Conservation (phyloP, 2,797 vertebrate species). For the Pantherophis alleghaniensis region DNA sequence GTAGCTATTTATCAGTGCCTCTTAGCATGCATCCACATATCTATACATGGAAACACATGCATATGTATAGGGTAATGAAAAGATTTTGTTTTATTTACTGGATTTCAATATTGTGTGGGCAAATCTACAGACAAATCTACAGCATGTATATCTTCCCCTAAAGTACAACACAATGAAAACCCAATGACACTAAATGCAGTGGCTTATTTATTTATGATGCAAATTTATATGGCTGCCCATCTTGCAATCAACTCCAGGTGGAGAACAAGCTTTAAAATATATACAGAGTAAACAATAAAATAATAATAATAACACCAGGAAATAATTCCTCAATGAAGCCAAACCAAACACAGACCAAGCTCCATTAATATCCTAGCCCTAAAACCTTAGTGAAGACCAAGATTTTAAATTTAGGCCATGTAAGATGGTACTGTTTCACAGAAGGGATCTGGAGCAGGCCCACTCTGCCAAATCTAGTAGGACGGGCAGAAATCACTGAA, state of each 20-base stretch:
- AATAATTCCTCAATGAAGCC: background rate
- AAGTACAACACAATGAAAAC: background rate
- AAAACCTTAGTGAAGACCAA: background rate
- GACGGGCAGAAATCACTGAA: background rate
- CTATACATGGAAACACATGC: slow-evolving; percentile 43
- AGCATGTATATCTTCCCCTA: background rate
- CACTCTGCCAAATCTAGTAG: background rate
- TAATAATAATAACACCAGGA: background rate
- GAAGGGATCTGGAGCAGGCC: background rate
- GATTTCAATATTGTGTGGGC: slow-evolving; percentile 48
- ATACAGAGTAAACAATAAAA: background rate
- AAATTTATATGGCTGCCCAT: background rate
- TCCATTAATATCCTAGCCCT: background rate
- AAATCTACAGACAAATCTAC: background rate
- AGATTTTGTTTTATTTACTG: slow-evolving; percentile 62
- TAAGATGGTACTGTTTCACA: background rate
- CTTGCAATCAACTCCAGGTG: background rate
- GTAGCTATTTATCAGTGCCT: slow-evolving; percentile 58
- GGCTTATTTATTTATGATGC: background rate
- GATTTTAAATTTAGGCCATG: background rate
- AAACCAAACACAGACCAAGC: background rate
- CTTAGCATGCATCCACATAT: slow-evolving; percentile 49
- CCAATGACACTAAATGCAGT: background rate
- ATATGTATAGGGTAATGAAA: slow-evolving; percentile 23
- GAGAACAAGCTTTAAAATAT: background rate